Base-by-base conservation (phyloP, 2,888 invertebrate genomes). In the Atherix ibis region DNA sequence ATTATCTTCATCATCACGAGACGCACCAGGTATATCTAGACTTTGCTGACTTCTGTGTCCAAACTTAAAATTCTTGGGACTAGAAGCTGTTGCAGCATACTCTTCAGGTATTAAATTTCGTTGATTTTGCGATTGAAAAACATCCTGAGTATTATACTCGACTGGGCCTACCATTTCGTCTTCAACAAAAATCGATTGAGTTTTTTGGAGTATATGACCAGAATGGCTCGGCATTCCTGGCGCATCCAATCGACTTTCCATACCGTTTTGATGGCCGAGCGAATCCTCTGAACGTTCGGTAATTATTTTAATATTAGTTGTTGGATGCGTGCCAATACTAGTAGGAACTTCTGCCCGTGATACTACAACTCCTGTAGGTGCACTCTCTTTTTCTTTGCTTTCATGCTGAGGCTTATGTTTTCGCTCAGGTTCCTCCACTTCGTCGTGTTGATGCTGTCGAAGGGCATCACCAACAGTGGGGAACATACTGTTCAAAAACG, bases 1-100 rank as follows among this genome's bases (percentile, higher is more conserved):
- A 46, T 77, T 83, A 48, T 88, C 88, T 40, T 88, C 87, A 43
- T 85, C 84, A 39, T 78, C 80, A 34, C 73, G 71, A 41, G 72
- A 71, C 43, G 71, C 70, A 52, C 72, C 74, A 3, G 83, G 85
- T 49, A 84, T 82, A 57, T 84, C 84, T 30, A 83, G 65, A 41
- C 81, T 84, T 47, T 31, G 78, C 78, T 58, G 31, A 9, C 78
- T 81, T 35, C 78, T 63, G 44, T 76, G 39, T 74, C 71, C 43
- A 71, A 65, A 52, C 71, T 73, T 50, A 74, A 68, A 44, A 63
- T 69, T 30, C 64, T 64, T 42, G 70, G 62, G 27, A 18, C 36
- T 38, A 16, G 29, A 19, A n/a, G 19, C 17, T 5, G 30, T 14
- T n/a, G 36, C 13, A 5, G 13, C 18, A 9, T 19, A 29, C 16